phyloP scores from a whole-genome alignment of 2,113 vertebrate genomes.

The Pagrus major region DNA sequence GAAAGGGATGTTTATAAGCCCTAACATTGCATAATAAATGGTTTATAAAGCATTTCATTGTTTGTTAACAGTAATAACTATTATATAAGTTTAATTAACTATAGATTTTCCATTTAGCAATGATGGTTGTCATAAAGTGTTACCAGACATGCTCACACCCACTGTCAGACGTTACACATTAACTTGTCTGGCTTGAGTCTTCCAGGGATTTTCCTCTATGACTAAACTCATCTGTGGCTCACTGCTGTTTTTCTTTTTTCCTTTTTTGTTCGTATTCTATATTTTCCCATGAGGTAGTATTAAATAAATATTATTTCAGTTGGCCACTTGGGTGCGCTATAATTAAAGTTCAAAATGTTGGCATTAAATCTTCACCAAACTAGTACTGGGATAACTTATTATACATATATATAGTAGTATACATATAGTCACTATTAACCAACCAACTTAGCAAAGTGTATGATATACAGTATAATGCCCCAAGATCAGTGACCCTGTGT shows the following conservation, averaged over 20 bases:
- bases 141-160: neutral
- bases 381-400: neutral
- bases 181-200: neutral
- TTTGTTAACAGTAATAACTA: no score
- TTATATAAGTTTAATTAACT: no score
- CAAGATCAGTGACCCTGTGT: neutral
- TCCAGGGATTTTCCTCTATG: neutral
- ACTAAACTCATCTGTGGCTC: neutral
- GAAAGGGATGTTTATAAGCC: no score
- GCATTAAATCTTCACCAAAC: neutral
- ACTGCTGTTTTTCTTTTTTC: neutral
- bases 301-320: neutral
- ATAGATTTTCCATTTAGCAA: no score
- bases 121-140: no score
- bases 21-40: no score
- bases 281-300: neutral
- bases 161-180: neutral
- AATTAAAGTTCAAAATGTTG: neutral
- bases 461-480: neutral
- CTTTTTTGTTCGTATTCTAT: neutral
- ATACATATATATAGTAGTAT: no score
- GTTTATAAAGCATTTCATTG: no score
- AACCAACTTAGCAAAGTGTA: neutral
- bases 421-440: neutral
- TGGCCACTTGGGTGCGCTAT: slow-evolving; percentile 49